These are phyloP conservation scores for Xiphias gladius DNA, from an alignment of 2,113 vertebrate species.

Conservation along the genomic window DNA sequence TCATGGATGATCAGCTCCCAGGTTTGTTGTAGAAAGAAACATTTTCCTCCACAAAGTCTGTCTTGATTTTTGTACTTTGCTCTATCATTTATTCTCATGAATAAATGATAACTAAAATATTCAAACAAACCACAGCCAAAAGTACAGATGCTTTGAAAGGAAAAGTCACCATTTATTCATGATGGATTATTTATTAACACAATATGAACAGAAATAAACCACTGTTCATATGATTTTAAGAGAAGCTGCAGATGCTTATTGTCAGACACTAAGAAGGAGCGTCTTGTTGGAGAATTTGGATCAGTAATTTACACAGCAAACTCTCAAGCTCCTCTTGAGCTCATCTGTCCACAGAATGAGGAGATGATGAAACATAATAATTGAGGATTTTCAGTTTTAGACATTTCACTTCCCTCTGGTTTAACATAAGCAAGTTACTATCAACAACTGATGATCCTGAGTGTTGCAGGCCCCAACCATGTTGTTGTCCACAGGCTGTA, in stretches of 20 bases:
- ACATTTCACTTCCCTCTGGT: not conserved
- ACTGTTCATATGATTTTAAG: not conserved
- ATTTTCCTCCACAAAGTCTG: not conserved
- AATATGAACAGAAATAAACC: not conserved
- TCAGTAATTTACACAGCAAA: not conserved
- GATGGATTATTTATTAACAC: not conserved
- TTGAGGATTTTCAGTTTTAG: not conserved
- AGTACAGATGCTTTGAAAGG: not conserved
- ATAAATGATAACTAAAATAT: not conserved
- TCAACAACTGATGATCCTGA: not conserved
- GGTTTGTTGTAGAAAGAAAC: not conserved
- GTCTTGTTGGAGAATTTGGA: not conserved
- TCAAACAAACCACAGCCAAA: not conserved
- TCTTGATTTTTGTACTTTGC: not conserved
- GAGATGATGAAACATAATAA: not conserved
- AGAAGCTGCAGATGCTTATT: not conserved
- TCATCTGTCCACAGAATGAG: not conserved
- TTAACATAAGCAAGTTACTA: not conserved
- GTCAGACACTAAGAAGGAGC: not conserved
- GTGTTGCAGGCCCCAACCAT: not conserved
- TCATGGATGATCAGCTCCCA: not conserved
- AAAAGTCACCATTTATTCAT: not conserved
- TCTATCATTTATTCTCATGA: not conserved
- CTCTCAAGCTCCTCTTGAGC: not conserved
- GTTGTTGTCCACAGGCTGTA: constrained; percentile 41